Evolutionary conservation across 2,113 vertebrate genomes (phyloP).

Genomic region (Cynocephalus volans): DNA sequence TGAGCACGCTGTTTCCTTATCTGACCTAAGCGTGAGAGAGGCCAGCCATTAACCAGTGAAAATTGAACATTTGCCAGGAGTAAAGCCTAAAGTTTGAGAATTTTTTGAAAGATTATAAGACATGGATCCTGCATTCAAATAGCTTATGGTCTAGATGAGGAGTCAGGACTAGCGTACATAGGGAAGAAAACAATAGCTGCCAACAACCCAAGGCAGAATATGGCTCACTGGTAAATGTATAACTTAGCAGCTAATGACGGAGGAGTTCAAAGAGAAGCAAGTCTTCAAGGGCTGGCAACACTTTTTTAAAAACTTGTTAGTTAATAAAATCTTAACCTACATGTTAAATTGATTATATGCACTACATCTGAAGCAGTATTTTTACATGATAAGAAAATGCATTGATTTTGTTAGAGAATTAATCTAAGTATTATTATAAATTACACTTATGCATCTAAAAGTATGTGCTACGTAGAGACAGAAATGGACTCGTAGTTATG

Average conservation of each 20-base stretch:
- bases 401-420: neutral
- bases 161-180: neutral
- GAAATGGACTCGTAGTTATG: neutral
- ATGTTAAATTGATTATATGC: neutral
- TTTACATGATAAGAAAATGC: neutral
- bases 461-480: neutral
- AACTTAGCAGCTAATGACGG: neutral
- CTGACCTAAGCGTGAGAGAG: neutral
- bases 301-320: neutral
- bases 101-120: slow-evolving; percentile 11
- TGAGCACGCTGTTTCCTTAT: neutral
- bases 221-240: neutral
- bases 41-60: neutral
- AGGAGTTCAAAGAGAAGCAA: neutral
- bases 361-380: neutral
- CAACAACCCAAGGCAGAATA: neutral
- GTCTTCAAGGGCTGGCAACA: neutral
- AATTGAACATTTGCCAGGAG: neutral
- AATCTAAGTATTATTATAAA: neutral
- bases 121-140: neutral
- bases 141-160: neutral
- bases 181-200: neutral
- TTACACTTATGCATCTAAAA: neutral
- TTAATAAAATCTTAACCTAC: neutral
- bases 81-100: neutral